Evolutionary conservation across 23 tunicate species (phyloP).

Genomic region (Corella eumyota): DNA sequence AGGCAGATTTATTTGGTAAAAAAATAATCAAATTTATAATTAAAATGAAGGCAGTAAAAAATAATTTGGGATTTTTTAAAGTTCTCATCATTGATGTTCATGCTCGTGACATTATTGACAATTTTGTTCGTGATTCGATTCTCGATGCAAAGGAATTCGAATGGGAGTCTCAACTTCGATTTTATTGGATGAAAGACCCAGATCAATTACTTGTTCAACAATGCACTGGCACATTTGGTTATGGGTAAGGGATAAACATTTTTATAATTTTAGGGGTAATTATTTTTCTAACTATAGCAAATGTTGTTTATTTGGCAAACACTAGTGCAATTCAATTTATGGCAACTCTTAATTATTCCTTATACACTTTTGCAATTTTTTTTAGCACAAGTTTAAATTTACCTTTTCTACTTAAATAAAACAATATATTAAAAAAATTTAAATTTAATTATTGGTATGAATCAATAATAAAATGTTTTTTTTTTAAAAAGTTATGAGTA

Average conservation of each 20-base stretch:
- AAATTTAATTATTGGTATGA: too few species aligned
- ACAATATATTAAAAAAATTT: too few species aligned
- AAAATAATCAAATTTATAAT: too few species aligned
- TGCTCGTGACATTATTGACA: constrained; percentile 96
- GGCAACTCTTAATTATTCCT: background rate
- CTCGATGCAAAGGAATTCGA: constrained; percentile 95
- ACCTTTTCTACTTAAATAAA: too few species aligned
- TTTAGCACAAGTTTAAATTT: too few species aligned
- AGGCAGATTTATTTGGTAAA: background rate
- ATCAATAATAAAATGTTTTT: too few species aligned
- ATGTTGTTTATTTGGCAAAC: too few species aligned
- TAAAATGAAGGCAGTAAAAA: too few species aligned
- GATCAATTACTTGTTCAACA: constrained; percentile 83
- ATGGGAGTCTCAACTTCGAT: constrained; percentile 98
- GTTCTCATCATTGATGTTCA: constrained; percentile 97
- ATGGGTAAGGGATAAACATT: constrained; percentile 46
- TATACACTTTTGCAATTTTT: background rate
- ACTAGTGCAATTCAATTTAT: too few species aligned
- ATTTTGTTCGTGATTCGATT: constrained; percentile 87
- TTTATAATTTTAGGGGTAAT: background rate
- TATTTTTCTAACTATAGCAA: background rate
- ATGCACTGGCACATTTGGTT: constrained; percentile 86
- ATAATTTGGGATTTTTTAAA: too few species aligned
- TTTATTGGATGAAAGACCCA: constrained; percentile 88
- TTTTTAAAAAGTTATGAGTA: constrained; percentile 98